Evolutionary conservation across 2,797 vertebrate species (phyloP).

Genomic region (Parauchenoglanis punctatus): DNA sequence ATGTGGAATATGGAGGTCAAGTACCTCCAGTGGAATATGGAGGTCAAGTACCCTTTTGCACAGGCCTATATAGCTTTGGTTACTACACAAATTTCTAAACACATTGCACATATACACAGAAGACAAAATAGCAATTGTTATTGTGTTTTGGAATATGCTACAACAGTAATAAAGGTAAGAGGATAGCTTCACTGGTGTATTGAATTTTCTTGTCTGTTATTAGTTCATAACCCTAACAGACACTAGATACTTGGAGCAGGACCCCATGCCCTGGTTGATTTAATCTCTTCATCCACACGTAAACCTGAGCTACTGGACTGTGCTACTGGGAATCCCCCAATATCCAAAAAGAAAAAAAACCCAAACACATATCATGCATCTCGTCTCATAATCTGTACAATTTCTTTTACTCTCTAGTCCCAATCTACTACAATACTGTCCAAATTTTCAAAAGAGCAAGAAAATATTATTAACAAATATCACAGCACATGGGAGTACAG

Average conservation of each 20-base stretch:
- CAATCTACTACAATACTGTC: not conserved
- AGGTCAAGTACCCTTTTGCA: not conserved
- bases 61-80: not conserved
- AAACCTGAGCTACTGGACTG: not conserved
- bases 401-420: not conserved
- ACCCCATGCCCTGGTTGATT: not conserved
- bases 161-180: not conserved
- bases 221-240: constrained; percentile 10
- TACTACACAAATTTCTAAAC: not conserved
- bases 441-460: not conserved
- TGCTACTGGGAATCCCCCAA: not conserved
- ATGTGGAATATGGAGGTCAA: not conserved
- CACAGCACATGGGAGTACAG: not conserved
- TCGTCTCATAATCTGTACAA: not conserved
- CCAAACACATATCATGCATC: too few species aligned
- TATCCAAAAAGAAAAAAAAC: not conserved
- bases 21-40: not conserved
- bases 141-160: not conserved
- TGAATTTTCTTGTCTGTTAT: not conserved
- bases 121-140: not conserved
- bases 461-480: not conserved
- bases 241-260: not conserved
- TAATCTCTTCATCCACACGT: not conserved
- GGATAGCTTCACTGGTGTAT: not conserved
- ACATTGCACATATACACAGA: not conserved